These are phyloP conservation scores for Brachyhypopomus occidentalis DNA, from an alignment of 2,113 vertebrate genomes.

Conservation along the genomic window DNA sequence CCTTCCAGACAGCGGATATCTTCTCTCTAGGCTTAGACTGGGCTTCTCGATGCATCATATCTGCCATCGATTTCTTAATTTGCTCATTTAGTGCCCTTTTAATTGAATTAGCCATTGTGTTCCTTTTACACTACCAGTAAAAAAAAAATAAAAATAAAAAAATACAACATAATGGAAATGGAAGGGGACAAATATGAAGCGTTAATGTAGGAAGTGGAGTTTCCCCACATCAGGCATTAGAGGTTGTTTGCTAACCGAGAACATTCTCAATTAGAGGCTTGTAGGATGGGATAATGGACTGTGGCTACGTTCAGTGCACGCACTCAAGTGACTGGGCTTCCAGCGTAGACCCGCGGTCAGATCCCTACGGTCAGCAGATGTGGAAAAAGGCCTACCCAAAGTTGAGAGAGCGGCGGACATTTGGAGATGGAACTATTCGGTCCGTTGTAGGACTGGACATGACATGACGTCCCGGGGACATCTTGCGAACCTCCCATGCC, in stretches of 20 bases:
- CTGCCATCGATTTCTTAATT: slow-evolving; percentile 58
- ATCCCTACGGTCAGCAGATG: background rate
- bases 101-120: slow-evolving; percentile 58
- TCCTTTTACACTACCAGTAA: slow-evolving; percentile 53
- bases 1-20: slow-evolving; percentile 56
- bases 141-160: slow-evolving; percentile 26
- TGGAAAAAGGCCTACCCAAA: slow-evolving; percentile 80
- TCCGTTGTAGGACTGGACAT: slow-evolving; percentile 91
- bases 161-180: slow-evolving; percentile 26
- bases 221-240: slow-evolving; percentile 43
- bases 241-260: slow-evolving; percentile 40
- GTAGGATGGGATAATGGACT: slow-evolving; percentile 19
- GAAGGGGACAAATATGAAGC: slow-evolving; percentile 36
- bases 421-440: slow-evolving; percentile 86
- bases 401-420: slow-evolving; percentile 86
- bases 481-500: slow-evolving; percentile 98
- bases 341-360: background rate
- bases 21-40: slow-evolving; percentile 53
- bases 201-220: slow-evolving; percentile 51
- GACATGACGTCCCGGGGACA: slow-evolving; percentile 97
- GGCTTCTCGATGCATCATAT: slow-evolving; percentile 51
- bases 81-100: slow-evolving; percentile 51
- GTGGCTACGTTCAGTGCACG: slow-evolving; percentile 3
- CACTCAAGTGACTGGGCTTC: background rate
- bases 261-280: slow-evolving; percentile 29